phyloP scores from a whole-genome alignment of 2,113 vertebrate species.

The Eonycteris spelaea region DNA sequence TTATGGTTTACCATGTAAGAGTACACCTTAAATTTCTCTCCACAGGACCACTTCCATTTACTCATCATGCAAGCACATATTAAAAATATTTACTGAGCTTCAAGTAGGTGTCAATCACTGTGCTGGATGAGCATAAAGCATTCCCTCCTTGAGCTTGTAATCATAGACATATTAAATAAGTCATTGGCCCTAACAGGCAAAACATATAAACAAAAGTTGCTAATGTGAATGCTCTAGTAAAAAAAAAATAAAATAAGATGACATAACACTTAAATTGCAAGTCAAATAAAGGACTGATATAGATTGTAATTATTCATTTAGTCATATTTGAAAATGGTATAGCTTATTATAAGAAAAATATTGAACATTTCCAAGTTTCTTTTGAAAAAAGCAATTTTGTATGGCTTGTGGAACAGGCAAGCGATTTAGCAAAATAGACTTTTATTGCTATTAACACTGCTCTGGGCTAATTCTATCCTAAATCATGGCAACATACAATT shows the following conservation, averaged over 20 bases:
- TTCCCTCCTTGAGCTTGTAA: background rate
- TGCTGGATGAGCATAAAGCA: background rate
- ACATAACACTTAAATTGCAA: background rate
- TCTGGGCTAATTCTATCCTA: background rate
- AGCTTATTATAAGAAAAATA: background rate
- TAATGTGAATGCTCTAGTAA: background rate
- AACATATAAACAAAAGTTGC: background rate
- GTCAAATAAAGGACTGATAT: background rate
- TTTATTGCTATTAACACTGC: background rate
- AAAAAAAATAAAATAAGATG: background rate
- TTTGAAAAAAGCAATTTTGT: background rate
- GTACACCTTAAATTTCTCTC: background rate
- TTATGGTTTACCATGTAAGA: background rate
- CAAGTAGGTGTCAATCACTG: background rate
- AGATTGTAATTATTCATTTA: background rate
- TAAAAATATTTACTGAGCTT: background rate
- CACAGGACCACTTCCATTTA: background rate
- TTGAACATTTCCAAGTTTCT: background rate
- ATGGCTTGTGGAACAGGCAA: background rate
- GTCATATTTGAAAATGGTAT: background rate
- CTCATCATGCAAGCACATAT: background rate
- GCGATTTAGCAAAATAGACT: background rate
- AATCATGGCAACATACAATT: slow-evolving; percentile 6
- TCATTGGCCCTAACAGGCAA: background rate
- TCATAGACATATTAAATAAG: background rate